A percentile compares a stretch with the other conserved stretches of the same genome.
These are phyloP conservation scores for Synanthedon formicaeformis DNA, from an alignment of 2,888 invertebrate genomes.

Conservation along the genomic window DNA sequence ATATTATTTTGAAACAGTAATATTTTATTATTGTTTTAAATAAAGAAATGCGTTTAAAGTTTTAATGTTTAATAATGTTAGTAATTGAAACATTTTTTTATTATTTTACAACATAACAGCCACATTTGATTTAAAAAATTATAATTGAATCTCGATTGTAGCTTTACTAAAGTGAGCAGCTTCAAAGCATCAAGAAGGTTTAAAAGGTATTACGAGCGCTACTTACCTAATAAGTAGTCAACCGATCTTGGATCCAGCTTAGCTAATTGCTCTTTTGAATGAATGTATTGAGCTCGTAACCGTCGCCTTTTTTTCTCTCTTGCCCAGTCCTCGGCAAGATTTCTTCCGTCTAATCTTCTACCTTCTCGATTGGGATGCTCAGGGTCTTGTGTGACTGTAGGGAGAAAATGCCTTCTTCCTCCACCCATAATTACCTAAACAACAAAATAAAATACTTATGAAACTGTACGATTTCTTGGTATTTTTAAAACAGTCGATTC, in stretches of 20 bases:
- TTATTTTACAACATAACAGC: no score
- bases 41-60: no score
- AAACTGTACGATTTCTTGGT: neutral
- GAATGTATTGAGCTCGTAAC: constrained; percentile 78
- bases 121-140: no score
- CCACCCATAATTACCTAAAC: constrained; percentile 82
- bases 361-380: constrained; percentile 79
- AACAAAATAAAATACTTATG: neutral
- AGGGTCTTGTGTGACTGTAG: constrained; percentile 77
- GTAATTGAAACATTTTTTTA: no score
- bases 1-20: no score
- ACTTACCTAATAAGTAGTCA: constrained; percentile 80
- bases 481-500: neutral
- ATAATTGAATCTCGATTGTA: no score
- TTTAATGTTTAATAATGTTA: no score
- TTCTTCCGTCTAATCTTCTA: constrained; percentile 79
- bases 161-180: no score
- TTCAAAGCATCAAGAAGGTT: no score
- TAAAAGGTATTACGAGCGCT: neutral
- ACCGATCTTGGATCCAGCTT: constrained; percentile 76
- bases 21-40: no score
- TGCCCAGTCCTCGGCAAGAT: constrained; percentile 85
- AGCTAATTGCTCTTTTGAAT: constrained; percentile 79
- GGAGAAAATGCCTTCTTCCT: constrained; percentile 80
- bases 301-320: constrained; percentile 78